These are phyloP conservation scores for Sapajus apella DNA, from an alignment of 2,113 vertebrate species.

Conservation along the genomic window DNA sequence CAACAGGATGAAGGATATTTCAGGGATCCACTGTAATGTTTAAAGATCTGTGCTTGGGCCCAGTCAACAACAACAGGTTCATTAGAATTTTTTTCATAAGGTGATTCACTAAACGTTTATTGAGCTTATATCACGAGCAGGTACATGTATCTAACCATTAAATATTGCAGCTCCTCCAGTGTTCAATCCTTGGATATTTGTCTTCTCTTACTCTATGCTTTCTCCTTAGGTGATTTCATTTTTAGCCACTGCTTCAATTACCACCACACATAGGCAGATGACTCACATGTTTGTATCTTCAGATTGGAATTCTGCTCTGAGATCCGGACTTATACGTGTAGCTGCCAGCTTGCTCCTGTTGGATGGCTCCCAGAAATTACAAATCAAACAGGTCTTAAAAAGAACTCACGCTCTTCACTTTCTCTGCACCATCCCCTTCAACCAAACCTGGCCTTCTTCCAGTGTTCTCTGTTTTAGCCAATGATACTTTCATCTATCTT, in stretches of 20 bases:
- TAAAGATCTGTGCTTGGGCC: background rate
- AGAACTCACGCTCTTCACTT: background rate
- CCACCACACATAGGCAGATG: constrained; percentile 32
- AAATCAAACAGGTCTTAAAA: constrained; percentile 46
- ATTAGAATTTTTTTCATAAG: background rate
- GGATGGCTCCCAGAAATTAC: constrained; percentile 34
- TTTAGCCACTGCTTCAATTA: constrained; percentile 12
- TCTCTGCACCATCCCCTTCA: background rate
- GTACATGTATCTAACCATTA: background rate
- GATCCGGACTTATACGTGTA: constrained; percentile 14
- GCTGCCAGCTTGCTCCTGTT: constrained; percentile 32
- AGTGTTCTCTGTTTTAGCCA: background rate
- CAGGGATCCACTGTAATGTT: background rate
- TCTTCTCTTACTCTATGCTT: background rate
- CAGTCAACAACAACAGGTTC: background rate
- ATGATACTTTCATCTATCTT: constrained; percentile 39
- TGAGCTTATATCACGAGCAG: background rate
- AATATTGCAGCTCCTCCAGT: background rate
- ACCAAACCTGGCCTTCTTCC: background rate
- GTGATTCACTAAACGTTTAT: constrained; percentile 23
- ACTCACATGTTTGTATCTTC: constrained; percentile 51
- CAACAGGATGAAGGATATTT: background rate
- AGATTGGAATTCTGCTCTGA: constrained; percentile 37
- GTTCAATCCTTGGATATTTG: constrained; percentile 2
- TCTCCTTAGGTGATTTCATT: constrained; percentile 53